These are phyloP conservation scores for Dioctria linearis DNA, from an alignment of 2,888 invertebrate species.

Conservation along the genomic window DNA sequence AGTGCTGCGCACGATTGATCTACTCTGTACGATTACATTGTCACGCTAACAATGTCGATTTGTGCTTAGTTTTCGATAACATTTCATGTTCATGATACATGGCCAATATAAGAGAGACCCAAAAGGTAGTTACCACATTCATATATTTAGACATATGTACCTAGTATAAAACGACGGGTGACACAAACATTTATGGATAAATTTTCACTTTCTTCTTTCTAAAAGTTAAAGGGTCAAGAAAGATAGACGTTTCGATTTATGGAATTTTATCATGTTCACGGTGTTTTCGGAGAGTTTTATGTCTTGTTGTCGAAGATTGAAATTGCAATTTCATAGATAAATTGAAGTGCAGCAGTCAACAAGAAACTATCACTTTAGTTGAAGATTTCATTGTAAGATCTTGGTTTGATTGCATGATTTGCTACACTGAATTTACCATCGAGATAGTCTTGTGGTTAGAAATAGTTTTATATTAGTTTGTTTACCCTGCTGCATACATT, in stretches of 20 bases:
- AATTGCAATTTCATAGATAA: slow-evolving; percentile 29
- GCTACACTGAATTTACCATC: neutral
- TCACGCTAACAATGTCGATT: slow-evolving; percentile 29
- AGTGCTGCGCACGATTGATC: slow-evolving; percentile 3
- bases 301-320: slow-evolving; percentile 29
- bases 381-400: slow-evolving; percentile 18
- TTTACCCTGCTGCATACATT: too few species aligned
- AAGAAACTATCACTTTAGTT: slow-evolving; percentile 28
- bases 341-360: neutral
- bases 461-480: neutral
- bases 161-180: slow-evolving; percentile 7
- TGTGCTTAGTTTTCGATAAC: slow-evolving; percentile 14
- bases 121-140: too few species aligned
- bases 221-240: slow-evolving; percentile 36
- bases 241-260: slow-evolving; percentile 22
- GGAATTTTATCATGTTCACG: slow-evolving; percentile 18
- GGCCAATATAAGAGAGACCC: too few species aligned
- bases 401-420: slow-evolving; percentile 16
- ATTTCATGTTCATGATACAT: neutral
- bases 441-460: neutral
- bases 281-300: slow-evolving; percentile 12
- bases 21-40: slow-evolving; percentile 19
- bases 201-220: slow-evolving; percentile 46
- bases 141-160: too few species aligned
- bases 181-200: slow-evolving; percentile 26